phyloP scores from a whole-genome alignment of 2,888 invertebrate species.

The Drosophila prolongata region DNA sequence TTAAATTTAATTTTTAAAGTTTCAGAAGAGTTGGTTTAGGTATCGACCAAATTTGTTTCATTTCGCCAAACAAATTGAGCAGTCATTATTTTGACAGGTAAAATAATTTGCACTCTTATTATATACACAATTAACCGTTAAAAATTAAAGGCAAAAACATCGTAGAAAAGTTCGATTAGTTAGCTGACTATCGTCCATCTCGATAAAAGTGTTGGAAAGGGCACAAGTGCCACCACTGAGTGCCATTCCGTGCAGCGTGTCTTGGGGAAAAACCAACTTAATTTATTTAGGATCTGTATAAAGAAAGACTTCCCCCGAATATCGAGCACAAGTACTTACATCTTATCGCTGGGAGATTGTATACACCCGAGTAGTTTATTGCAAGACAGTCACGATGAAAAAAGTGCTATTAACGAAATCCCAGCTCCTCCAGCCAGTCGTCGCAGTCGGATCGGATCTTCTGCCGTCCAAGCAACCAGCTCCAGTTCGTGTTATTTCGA shows the following conservation, averaged over 20 bases:
- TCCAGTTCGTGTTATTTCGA: conserved; percentile 30
- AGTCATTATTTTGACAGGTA: no score
- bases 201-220: conserved; percentile 23
- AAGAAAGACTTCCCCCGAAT: conserved; percentile 45
- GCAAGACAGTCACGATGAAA: conserved; percentile 51
- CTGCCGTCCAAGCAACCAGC: conserved; percentile 2
- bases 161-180: not conserved
- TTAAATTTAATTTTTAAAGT: no score
- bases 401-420: conserved; percentile 68
- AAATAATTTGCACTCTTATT: no score
- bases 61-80: no score
- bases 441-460: conserved; percentile 6
- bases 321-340: not conserved
- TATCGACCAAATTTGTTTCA: no score
- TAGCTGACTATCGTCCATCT: conserved; percentile 1
- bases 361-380: not conserved
- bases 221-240: not conserved
- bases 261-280: conserved; percentile 68
- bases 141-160: no score
- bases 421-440: conserved; percentile 39
- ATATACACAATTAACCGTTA: no score
- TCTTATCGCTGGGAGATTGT: not conserved
- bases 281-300: conserved; percentile 22
- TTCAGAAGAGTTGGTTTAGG: no score
- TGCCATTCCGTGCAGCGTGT: conserved; percentile 36